phyloP scores from a whole-genome alignment of 1,140 invertebrate genomes.

The Procambarus clarkii region DNA sequence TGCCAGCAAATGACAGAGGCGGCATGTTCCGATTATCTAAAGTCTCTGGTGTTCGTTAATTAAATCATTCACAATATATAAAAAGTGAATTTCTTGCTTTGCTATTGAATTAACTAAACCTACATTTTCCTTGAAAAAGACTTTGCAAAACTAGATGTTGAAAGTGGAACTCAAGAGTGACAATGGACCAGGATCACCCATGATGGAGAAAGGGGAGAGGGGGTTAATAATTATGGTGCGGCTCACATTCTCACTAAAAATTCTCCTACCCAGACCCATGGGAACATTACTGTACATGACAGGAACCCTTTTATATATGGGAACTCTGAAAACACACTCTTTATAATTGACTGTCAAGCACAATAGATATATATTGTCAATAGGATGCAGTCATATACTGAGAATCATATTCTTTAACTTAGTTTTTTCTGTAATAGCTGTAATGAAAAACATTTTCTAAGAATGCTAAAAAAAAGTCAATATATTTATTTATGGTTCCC shows the following conservation, averaged over 20 bases:
- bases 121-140: not conserved
- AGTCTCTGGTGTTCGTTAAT: not conserved
- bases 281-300: not conserved
- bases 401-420: not conserved
- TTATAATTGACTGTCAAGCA: not conserved
- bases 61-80: not conserved
- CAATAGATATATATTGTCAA: not conserved
- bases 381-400: not conserved
- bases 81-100: not conserved
- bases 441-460: not conserved
- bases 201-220: not conserved
- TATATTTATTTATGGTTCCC: too few species aligned
- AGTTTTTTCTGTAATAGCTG: not conserved
- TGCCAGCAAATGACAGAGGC: not conserved
- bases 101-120: conserved; percentile 3
- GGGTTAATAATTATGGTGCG: not conserved
- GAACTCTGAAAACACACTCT: not conserved
- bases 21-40: not conserved
- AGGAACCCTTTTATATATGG: not conserved
- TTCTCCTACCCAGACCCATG: conserved; percentile 23
- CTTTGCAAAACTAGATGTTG: not conserved
- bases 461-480: too few species aligned
- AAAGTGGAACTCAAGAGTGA: not conserved
- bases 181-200: not conserved
- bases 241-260: not conserved